phyloP scores from a whole-genome alignment of 2,113 vertebrate genomes.

The Syrmaticus mikado region DNA sequence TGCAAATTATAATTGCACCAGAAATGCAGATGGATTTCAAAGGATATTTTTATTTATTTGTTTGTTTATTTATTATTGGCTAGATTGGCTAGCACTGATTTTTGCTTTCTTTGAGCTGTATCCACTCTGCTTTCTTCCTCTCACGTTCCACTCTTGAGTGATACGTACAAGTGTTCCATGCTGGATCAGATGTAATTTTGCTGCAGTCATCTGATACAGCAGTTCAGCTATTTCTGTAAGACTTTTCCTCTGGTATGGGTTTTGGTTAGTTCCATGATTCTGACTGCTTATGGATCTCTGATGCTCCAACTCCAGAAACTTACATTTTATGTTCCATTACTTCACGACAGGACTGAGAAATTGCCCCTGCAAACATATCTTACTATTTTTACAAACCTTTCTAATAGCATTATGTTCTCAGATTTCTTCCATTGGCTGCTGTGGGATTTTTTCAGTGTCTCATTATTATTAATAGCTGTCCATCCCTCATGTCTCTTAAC shows the following conservation, averaged over 20 bases:
- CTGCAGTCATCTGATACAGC: background rate
- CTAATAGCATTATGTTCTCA: constrained; percentile 23
- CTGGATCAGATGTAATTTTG: background rate
- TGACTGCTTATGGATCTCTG: background rate
- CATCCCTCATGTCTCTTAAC: constrained; percentile 44
- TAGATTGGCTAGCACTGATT: background rate
- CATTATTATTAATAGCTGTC: constrained; percentile 65
- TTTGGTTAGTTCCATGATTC: constrained; percentile 27
- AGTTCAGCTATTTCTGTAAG: constrained; percentile 33
- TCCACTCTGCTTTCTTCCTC: background rate
- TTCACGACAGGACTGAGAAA: background rate
- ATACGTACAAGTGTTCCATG: background rate
- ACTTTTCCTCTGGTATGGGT: background rate
- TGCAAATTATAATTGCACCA: background rate
- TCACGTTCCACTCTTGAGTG: constrained; percentile 28
- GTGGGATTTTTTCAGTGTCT: constrained; percentile 28
- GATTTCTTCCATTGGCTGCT: background rate
- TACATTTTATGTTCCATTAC: constrained; percentile 41
- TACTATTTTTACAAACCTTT: constrained; percentile 48
- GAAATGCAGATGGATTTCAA: background rate
- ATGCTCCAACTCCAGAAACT: background rate
- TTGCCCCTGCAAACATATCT: constrained; percentile 37
- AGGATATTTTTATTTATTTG: background rate
- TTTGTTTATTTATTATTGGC: no score
- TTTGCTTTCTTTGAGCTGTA: background rate